Conservation (phyloP, 2,113 vertebrate genomes). For the Otus sunia region DNA sequence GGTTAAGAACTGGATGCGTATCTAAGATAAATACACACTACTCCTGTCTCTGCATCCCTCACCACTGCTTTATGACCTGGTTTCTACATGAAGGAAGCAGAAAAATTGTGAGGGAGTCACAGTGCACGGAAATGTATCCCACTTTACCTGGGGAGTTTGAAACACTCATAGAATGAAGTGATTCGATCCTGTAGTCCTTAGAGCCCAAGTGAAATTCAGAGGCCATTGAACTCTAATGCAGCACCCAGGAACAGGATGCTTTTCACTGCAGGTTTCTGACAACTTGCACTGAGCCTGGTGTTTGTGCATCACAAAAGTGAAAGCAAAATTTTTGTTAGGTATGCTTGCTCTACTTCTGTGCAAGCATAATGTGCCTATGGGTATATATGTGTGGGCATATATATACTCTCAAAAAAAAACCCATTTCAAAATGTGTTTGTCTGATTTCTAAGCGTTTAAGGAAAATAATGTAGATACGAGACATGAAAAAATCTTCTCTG, state of each 20-base stretch:
- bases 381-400: background rate
- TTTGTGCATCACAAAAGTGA: background rate
- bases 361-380: fast-evolving
- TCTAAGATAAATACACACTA: background rate
- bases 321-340: background rate
- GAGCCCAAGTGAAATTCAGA: background rate
- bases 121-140: background rate
- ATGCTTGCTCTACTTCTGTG: background rate
- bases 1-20: background rate
- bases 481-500: background rate
- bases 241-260: background rate
- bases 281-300: background rate
- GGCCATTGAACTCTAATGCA: background rate
- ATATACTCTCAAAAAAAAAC: fast-evolving
- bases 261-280: background rate
- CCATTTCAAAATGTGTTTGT: background rate
- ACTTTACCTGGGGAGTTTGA: background rate
- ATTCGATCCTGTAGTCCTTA: background rate
- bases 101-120: background rate
- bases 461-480: background rate
- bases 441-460: background rate
- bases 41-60: background rate
- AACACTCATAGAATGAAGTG: background rate
- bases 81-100: background rate
- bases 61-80: background rate